Base-by-base conservation (phyloP, 2,113 vertebrate genomes). In the Sylvilagus bachmani region DNA sequence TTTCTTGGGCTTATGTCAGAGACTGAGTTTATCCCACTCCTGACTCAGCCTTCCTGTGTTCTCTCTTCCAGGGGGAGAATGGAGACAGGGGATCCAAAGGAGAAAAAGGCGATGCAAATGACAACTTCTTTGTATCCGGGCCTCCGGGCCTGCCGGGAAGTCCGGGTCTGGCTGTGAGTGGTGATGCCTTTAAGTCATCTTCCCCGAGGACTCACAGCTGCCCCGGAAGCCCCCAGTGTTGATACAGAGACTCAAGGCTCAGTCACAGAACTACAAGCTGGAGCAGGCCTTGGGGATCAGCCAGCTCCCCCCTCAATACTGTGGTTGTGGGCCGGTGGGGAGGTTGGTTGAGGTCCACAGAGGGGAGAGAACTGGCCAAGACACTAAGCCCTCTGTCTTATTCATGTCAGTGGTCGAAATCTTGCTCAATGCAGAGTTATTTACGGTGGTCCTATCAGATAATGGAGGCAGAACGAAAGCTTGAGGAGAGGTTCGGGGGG, bases 131-230 rank as follows among this genome's bases (percentile, higher is more conserved):
- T 29, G 93, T 97, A 62, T 97, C 98, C 0, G 99, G 99, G 31
- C 98, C 96, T 64, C 98, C 98, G 64, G 99, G 99, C 55, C 91
- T 97, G 8, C 99, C 99, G 0, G 99, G 99, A 95, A 98, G 91
- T 97, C 98, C 98, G 2, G 99, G 99, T 78, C 93, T 97, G 38
- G 96, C 97, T 97, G 99, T 99, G 97, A 99, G 99, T 98, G 83
- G 89, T 0, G 0, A 74, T 21, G 51, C 33, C 8, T 78, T 19
- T 19, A 8, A 1, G 3, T 51, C 74, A 33, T 77, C 44, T 95
- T 81, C 12, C n/a, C 38, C 3, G 2, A 10, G 44, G 38, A 69
- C 31, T 64, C 55, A 13, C 6, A 4, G 22, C 21, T 62, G 55
- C 74, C 44, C 53, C 55, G 29, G 36, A 89, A n/a, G 14, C 6